phyloP scores from a whole-genome alignment of 2,113 vertebrate genomes.

The Cyphomyrus plagiostoma region DNA sequence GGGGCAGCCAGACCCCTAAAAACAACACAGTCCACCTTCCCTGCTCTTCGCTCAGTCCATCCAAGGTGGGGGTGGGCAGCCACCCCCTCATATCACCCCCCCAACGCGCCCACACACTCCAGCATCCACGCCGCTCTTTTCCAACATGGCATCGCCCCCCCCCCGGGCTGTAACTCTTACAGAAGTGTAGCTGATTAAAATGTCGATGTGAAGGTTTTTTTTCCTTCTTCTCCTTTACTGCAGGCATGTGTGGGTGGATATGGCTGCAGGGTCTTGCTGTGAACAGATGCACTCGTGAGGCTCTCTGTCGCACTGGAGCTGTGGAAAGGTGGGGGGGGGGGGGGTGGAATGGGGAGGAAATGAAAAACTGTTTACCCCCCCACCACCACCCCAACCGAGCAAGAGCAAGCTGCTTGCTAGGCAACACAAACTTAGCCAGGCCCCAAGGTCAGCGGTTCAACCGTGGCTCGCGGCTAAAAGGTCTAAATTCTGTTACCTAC shows the following conservation, averaged over 20 bases:
- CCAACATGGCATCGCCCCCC: not conserved
- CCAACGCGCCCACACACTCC: not conserved
- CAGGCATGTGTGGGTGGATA: not conserved
- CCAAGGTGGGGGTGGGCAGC: not conserved
- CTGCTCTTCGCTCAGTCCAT: not conserved
- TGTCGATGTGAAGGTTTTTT: not conserved
- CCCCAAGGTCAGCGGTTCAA: constrained; percentile 51
- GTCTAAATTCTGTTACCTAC: constrained; percentile 42
- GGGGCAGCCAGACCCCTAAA: not conserved
- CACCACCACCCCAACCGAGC: constrained; percentile 6
- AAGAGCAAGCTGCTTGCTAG: constrained; percentile 16
- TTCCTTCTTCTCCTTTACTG: not conserved
- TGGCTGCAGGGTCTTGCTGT: constrained; percentile 11
- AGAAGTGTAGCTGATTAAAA: constrained; percentile 23
- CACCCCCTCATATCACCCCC: not conserved
- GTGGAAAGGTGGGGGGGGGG: not conserved
- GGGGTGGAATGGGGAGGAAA: constrained; percentile 18
- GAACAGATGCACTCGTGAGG: constrained; percentile 24
- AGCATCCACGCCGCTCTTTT: not conserved
- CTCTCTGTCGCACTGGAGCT: constrained; percentile 6
- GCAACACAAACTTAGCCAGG: constrained; percentile 27
- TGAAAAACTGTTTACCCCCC: constrained; percentile 19
- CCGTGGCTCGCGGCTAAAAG: constrained; percentile 34
- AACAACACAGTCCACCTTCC: constrained; percentile 1
- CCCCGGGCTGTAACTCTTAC: not conserved